Percentiles rank a stretch among this genome's conserved stretches.
phyloP scores from a whole-genome alignment of 2,113 vertebrate genomes.

The Mystacornis crossleyi region DNA sequence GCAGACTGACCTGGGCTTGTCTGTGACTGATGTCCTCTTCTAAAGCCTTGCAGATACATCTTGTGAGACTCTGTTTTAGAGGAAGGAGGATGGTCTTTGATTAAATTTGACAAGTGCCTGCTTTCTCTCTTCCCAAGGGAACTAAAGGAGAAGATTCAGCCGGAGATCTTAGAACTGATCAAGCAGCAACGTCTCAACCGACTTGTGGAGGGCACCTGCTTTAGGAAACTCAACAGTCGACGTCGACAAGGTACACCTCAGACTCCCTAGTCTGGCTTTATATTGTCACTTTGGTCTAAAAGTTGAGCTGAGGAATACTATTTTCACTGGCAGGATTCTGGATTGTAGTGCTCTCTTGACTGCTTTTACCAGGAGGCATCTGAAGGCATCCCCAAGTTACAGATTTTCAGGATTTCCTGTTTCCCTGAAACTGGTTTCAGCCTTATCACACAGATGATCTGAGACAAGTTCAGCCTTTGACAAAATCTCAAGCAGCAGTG shows the following conservation, averaged over 20 bases:
- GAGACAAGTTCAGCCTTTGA: background rate
- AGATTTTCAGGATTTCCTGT: background rate
- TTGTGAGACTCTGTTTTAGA: background rate
- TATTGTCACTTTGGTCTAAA: background rate
- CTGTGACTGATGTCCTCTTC: background rate
- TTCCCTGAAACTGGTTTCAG: background rate
- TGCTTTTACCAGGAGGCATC: background rate
- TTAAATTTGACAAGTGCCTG: background rate
- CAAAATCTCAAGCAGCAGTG: background rate
- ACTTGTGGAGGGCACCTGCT: conserved; percentile 97
- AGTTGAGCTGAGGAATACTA: background rate
- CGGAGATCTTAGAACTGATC: conserved; percentile 98
- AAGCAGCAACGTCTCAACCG: conserved; percentile 98
- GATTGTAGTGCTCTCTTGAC: background rate
- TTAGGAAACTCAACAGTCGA: conserved; percentile 96
- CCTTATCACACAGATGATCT: background rate
- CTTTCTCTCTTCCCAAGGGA: conserved; percentile 80
- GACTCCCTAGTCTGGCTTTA: background rate
- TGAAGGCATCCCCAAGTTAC: background rate
- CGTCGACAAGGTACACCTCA: conserved; percentile 90
- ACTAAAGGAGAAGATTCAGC: conserved; percentile 98
- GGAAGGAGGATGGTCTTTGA: background rate
- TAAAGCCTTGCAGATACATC: background rate
- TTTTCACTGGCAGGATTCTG: background rate
- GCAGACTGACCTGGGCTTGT: background rate